A percentile compares a stretch with the other conserved stretches of the same genome.
These are phyloP conservation scores for Cosmopolites sordidus DNA, from an alignment of 2,888 invertebrate species.

Conservation along the genomic window DNA sequence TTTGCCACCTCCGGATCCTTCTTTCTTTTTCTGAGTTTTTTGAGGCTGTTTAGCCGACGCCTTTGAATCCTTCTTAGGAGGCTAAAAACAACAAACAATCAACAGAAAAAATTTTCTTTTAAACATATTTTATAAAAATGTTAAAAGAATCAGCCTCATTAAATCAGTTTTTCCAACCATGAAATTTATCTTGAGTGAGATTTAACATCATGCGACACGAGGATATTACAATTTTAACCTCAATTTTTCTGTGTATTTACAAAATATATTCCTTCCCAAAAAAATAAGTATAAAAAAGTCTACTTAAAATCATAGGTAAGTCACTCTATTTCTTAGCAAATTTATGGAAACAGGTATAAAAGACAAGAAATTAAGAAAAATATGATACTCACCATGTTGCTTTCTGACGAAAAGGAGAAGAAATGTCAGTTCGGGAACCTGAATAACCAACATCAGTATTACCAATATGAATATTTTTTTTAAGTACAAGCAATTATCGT, in stretches of 20 bases:
- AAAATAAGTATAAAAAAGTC: too few species aligned
- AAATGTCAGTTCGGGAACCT: slow-evolving; percentile 4
- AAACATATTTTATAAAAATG: too few species aligned
- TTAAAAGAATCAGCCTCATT: slow-evolving; percentile 57
- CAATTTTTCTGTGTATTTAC: too few species aligned
- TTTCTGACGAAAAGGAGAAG: slow-evolving; percentile 10
- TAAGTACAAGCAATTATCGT: too few species aligned
- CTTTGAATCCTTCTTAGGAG: slow-evolving; percentile 91
- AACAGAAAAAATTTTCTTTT: too few species aligned
- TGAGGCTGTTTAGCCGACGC: slow-evolving; percentile 88
- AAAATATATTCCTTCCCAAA: too few species aligned
- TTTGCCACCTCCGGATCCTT: slow-evolving; percentile 90
- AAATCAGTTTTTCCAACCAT: slow-evolving; percentile 54
- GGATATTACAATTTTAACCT: slow-evolving; percentile 6
- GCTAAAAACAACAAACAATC: slow-evolving; percentile 58
- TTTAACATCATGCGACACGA: slow-evolving; percentile 29
- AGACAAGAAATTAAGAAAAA: neutral
- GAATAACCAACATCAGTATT: neutral
- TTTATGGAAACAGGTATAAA: too few species aligned
- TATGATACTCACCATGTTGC: slow-evolving; percentile 20
- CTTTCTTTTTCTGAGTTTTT: slow-evolving; percentile 93
- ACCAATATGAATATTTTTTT: too few species aligned
- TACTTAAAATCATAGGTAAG: too few species aligned
- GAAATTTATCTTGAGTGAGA: slow-evolving; percentile 31
- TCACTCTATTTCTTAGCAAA: too few species aligned